Evolutionary conservation across 2,113 vertebrate genomes (phyloP).

Genomic region (Sander lucioperca): DNA sequence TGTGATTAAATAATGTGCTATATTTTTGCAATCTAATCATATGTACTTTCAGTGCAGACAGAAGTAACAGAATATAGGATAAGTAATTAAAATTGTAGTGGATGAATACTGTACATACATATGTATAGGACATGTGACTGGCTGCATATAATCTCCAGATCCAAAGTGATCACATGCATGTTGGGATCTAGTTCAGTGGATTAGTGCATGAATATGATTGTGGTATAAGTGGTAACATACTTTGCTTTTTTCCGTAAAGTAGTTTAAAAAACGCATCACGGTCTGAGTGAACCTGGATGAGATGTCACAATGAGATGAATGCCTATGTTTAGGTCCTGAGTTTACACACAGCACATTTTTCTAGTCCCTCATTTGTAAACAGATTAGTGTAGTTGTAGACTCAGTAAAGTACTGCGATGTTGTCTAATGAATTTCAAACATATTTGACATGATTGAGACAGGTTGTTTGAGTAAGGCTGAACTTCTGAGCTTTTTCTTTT

Average conservation of each 20-base stretch:
- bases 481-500: background rate
- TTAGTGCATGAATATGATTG: background rate
- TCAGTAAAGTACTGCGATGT: background rate
- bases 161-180: background rate
- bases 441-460: too few species aligned
- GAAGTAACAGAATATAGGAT: background rate
- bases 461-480: background rate
- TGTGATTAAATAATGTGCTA: background rate
- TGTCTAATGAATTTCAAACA: background rate
- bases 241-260: background rate
- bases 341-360: background rate
- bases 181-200: background rate
- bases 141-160: conserved; percentile 12
- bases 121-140: conserved; percentile 16
- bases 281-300: background rate
- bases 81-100: conserved; percentile 4
- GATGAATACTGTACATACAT: background rate
- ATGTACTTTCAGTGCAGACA: background rate
- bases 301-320: too few species aligned
- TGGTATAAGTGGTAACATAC: background rate
- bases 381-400: background rate
- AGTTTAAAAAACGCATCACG: background rate
- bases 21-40: background rate
- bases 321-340: background rate
- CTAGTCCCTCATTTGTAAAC: too few species aligned